These are phyloP conservation scores for Melanargia galathea DNA, from an alignment of 2,888 invertebrate species.

Conservation along the genomic window DNA sequence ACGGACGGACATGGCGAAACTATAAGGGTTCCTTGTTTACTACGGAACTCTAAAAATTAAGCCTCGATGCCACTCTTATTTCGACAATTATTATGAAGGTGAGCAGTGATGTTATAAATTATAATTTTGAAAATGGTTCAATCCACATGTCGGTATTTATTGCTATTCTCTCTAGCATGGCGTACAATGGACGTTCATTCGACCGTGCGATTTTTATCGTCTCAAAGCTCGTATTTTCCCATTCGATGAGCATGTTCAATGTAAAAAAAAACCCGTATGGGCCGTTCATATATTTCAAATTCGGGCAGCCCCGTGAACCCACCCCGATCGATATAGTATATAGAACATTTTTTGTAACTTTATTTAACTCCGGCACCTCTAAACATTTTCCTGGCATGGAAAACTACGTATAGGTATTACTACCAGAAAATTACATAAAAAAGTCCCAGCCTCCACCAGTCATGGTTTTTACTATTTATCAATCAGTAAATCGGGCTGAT, in stretches of 20 bases:
- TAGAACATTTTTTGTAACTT: neutral
- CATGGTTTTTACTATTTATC: too few relatives aligned
- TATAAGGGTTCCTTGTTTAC: too few relatives aligned
- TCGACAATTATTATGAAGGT: neutral
- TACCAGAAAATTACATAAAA: too few relatives aligned
- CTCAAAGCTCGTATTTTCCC: constrained; percentile 21
- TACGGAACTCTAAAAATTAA: too few relatives aligned
- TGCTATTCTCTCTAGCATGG: constrained; percentile 9
- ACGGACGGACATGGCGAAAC: too few relatives aligned
- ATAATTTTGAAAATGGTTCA: constrained; percentile 2
- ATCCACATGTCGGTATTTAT: neutral
- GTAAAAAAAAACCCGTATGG: constrained; percentile 13
- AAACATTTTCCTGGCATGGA: neutral
- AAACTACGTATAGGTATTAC: too few relatives aligned
- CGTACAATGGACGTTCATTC: constrained; percentile 4
- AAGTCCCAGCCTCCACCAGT: too few relatives aligned
- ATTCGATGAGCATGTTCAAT: constrained; percentile 10
- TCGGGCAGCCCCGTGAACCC: neutral
- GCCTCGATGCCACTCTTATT: too few relatives aligned
- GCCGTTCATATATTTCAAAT: constrained; percentile 13
- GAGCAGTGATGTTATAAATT: neutral
- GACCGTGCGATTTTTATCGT: constrained; percentile 19
- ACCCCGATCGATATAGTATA: neutral
- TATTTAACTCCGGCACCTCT: neutral
- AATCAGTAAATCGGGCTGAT: too few relatives aligned